Evolutionary conservation across 2,113 vertebrate genomes (phyloP).

Genomic region (Campylomormyrus tamandua): DNA sequence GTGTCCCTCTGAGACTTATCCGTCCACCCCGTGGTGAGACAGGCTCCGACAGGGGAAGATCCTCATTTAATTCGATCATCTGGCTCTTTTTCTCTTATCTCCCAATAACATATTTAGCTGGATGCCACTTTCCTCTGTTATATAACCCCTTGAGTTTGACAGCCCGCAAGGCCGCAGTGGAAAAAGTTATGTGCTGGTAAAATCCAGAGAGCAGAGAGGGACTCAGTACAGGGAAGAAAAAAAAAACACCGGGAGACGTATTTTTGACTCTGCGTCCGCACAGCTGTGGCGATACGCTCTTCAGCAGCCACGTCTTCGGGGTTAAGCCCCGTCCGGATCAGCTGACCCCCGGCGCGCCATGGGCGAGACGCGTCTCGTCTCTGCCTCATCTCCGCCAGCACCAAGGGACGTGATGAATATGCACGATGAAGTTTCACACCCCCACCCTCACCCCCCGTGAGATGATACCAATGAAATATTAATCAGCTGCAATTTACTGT

Average conservation of each 20-base stretch:
- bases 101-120: conserved; percentile 6
- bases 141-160: neutral
- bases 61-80: neutral
- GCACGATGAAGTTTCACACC: conserved; percentile 6
- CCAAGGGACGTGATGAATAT: conserved; percentile 15
- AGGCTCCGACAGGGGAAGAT: neutral
- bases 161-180: neutral
- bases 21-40: neutral
- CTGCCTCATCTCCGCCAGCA: neutral
- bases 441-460: neutral
- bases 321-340: conserved; percentile 1
- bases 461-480: conserved; percentile 19
- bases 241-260: neutral
- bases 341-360: neutral
- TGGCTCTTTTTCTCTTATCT: neutral
- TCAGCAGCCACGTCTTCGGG: neutral
- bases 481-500: conserved; percentile 4
- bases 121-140: neutral
- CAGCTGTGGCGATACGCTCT: neutral
- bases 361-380: neutral
- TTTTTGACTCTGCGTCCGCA: neutral
- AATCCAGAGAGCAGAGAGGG: neutral
- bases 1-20: neutral
- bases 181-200: neutral
- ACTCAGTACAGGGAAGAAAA: neutral